Base-by-base conservation (phyloP, 2,888 invertebrate species). In the Mylabris sibirica region DNA sequence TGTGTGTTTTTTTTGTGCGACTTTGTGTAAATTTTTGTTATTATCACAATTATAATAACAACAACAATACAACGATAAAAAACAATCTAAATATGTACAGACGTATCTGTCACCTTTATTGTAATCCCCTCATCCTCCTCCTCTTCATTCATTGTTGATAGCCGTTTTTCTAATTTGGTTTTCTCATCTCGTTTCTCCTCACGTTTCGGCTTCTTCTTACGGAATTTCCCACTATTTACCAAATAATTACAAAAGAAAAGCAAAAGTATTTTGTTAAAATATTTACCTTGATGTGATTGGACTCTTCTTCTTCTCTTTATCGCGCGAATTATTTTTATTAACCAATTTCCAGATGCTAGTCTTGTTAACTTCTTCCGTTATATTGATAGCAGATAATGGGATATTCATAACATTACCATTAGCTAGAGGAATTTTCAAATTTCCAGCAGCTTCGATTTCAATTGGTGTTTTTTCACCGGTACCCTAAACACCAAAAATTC, bases 341-440 rank as follows among this genome's bases (percentile, higher is more conserved):
- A 95, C 93, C 85, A 95, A 94, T 81, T 95, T 94, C 98, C 98
- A 98, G 80, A 98, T 93, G 38, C 96, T 94, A 34, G 94, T 93
- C 84, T 95, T 95, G 82, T 96, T 93, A 67, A 98, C 94, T 85
- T 98, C 98, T 83, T 98, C 97, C 6, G 96, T 93, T 81, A 97
- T 94, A 83, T 96, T 96, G 77, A 96, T 94, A 41, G 93, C 92
- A 41, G 93, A 89, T 73, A 94, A 85, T 1, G 95, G 95, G 75
- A 96, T 95, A 82, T 95, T 95, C 91, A 96, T 93, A 66, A 96
- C 92, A 83, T 95, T 95, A 64, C 96, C 96, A 83, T 95, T 95
- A 64, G 94, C 92, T 77, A 97, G 86, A 1, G 95, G 93, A 77
- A 96, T 95, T 83, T 96, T 95, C 67, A 97, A 88, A 82, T 94